Base-by-base conservation (phyloP, 2,888 invertebrate genomes). In the Andrena flavipes region DNA sequence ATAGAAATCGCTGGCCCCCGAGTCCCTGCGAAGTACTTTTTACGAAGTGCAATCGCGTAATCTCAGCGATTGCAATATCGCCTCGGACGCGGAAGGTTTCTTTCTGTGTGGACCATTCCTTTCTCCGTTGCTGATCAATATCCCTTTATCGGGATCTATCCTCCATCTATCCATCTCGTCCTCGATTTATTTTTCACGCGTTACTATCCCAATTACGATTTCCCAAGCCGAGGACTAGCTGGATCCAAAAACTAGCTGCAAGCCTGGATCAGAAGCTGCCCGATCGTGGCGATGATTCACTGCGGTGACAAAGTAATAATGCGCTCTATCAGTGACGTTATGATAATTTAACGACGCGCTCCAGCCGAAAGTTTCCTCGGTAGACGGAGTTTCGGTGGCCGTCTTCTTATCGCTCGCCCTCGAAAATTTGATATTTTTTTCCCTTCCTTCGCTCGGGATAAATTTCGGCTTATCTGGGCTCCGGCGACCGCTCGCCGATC, bases 381-480 rank as follows among this genome's bases (percentile, higher is more conserved):
- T 20, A 59, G 29, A 48, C 29, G 4, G 20, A 51, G 29, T 67
- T 74, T 68, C 51, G 42, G 42, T 13, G 48, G 29, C 23, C 51
- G 13, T 33, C 62, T 63, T 67, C 71, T 69, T 76, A 72, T 77
- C 62, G 16, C 35, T n/a, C 26, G 6, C 3, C 48, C 35, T 10
- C 2, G 20, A 35, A 59, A 77, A 75, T 48, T 60, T 49, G 33
- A 49, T 74, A 16, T 48, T 62, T 54, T 20, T 20, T 23, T 16
- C 8, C 23, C 30, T n/a, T 35, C 54, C n/a, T 70, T 73, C 23
- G 13, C 33, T 33, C 33, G 48, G 62, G 69, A 84, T 82, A 78
- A 84, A 80, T 83, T 83, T 75, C 59, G 69, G 56, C 60, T 81
- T 80, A 83, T 71, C 78, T 29, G 6, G 54, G 16, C 7, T 23